Percentiles rank a stretch among this genome's conserved stretches.
Evolutionary conservation across 2,888 invertebrate genomes (phyloP).

Genomic region (Aphodius sticticus): DNA sequence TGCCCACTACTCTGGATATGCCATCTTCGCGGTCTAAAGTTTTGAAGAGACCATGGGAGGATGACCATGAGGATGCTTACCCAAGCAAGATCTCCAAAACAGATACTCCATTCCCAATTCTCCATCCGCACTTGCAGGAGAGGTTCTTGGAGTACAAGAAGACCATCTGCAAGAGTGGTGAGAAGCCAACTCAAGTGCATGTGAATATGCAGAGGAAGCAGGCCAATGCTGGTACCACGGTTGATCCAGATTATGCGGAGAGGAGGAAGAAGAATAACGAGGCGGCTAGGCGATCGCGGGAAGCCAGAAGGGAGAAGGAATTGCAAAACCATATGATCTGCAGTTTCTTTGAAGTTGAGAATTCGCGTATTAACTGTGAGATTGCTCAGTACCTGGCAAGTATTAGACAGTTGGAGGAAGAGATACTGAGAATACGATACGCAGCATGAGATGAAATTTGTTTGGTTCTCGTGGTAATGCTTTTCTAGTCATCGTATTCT

Average conservation of each 20-base stretch:
- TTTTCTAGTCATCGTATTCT: not conserved
- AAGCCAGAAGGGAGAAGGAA: conserved; percentile 88
- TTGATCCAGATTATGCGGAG: conserved; percentile 86
- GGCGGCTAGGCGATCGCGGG: conserved; percentile 93
- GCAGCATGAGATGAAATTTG: not conserved
- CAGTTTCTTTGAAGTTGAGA: not conserved
- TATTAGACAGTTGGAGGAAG: not conserved
- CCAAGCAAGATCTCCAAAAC: not conserved
- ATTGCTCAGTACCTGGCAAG: not conserved
- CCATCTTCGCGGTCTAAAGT: not conserved
- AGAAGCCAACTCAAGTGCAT: not conserved
- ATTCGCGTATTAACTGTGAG: not conserved
- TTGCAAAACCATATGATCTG: conserved; percentile 59
- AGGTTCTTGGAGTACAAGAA: conserved; percentile 73
- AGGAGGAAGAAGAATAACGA: conserved; percentile 91
- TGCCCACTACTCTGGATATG: not conserved
- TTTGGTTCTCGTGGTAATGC: not conserved
- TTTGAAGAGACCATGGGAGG: not conserved
- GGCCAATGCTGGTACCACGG: conserved; percentile 41
- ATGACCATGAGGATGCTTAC: not conserved
- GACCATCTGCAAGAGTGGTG: conserved; percentile 48
- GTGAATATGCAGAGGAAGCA: conserved; percentile 16
- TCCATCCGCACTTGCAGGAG: conserved; percentile 55
- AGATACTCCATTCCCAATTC: not conserved
- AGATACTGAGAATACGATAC: not conserved